Evolutionary conservation across 2,113 vertebrate species (phyloP).

Genomic region (Nothobranchius kuhntae): DNA sequence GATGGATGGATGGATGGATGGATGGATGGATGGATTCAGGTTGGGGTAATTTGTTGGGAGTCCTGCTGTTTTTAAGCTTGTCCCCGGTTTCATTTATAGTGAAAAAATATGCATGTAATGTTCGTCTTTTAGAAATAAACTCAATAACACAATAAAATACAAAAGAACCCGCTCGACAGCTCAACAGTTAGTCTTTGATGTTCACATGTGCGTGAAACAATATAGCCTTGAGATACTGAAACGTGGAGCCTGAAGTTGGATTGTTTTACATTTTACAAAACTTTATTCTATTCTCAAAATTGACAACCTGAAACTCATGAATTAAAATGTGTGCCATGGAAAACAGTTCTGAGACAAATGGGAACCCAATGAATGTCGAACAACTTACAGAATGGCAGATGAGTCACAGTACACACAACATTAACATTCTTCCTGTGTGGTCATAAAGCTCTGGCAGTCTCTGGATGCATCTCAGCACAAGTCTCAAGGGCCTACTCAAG

Average conservation of each 20-base stretch:
- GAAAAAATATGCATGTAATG: neutral
- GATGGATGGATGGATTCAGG: neutral
- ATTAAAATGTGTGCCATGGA: neutral
- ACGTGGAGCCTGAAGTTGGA: conserved; percentile 7
- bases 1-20: no score
- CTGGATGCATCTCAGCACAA: neutral
- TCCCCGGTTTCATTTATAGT: neutral
- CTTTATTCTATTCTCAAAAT: neutral
- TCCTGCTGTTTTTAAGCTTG: neutral
- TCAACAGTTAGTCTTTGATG: conserved; percentile 28
- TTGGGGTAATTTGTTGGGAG: neutral
- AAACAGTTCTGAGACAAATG: neutral
- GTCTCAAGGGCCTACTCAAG: neutral
- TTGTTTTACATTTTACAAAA: conserved; percentile 17
- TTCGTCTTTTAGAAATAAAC: neutral
- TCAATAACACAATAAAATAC: neutral
- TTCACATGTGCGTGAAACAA: neutral
- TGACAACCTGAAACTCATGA: neutral
- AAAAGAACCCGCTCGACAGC: neutral
- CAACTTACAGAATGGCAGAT: neutral
- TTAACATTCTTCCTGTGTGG: neutral
- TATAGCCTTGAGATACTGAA: neutral
- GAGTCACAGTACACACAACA: neutral
- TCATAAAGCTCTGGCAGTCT: neutral
- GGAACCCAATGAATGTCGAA: neutral